A percentile compares a stretch with the other conserved stretches of the same genome.
Evolutionary conservation across 2,113 vertebrate genomes (phyloP).

Genomic region (Cavia aperea): DNA sequence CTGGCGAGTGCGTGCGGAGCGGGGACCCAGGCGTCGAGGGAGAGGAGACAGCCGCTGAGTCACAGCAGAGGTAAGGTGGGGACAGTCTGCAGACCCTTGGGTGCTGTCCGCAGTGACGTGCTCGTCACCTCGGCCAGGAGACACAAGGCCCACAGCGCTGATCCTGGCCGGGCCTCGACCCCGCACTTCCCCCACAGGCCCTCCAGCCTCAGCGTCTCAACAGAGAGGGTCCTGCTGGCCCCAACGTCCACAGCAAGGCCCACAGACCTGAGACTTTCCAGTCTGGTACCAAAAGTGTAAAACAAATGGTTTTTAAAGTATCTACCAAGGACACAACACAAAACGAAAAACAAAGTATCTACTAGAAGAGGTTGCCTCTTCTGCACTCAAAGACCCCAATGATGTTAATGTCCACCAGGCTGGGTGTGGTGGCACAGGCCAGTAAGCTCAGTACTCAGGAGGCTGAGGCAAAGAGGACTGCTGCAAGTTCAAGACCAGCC

Average conservation of each 20-base stretch:
- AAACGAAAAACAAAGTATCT: neutral
- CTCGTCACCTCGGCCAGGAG: neutral
- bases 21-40: neutral
- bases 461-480: neutral
- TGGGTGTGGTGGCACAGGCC: too few species aligned
- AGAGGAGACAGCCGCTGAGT: neutral
- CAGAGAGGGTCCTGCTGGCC: neutral
- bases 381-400: neutral
- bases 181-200: neutral
- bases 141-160: neutral
- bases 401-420: neutral
- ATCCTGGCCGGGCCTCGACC: neutral
- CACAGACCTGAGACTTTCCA: neutral
- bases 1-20: neutral
- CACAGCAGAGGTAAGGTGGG: constrained; percentile 28
- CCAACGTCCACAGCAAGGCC: neutral
- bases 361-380: neutral
- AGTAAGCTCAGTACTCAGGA: neutral
- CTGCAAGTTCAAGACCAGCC: neutral
- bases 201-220: neutral
- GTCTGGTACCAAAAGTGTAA: constrained; percentile 11
- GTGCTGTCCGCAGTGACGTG: neutral
- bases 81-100: neutral
- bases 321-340: neutral
- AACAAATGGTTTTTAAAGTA: constrained; percentile 20